phyloP scores from a whole-genome alignment of 1,140 invertebrate genomes.

The Pseudomyrmex dendroicus region DNA sequence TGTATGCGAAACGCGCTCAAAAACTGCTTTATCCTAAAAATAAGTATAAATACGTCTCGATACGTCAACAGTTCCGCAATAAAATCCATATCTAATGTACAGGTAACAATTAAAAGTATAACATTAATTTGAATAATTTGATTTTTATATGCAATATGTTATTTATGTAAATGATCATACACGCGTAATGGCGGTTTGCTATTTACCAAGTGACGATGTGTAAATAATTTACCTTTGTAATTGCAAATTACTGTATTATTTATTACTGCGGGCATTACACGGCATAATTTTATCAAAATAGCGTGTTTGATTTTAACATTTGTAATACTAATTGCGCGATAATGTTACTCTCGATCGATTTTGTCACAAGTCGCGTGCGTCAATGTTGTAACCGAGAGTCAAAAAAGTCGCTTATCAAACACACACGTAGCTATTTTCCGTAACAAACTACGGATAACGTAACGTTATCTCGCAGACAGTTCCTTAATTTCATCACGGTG shows the following conservation, averaged over 20 bases:
- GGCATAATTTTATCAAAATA: not conserved
- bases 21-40: not conserved
- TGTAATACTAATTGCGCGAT: not conserved
- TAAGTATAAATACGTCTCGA: no score
- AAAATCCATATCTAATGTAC: not conserved
- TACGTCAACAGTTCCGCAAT: not conserved
- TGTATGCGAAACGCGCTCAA: not conserved
- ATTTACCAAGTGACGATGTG: conserved; percentile 16
- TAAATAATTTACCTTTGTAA: conserved; percentile 35
- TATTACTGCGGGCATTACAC: not conserved
- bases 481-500: conserved; percentile 78
- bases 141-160: not conserved
- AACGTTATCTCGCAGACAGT: conserved; percentile 29
- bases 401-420: no score
- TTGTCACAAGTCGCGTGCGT: not conserved
- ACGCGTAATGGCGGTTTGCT: not conserved
- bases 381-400: no score
- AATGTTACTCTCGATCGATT: not conserved
- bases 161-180: not conserved
- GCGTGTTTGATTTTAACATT: not conserved
- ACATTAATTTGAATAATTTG: conserved; percentile 15
- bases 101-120: not conserved
- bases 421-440: conserved; percentile 8
- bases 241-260: conserved; percentile 6
- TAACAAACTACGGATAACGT: conserved; percentile 14